Base-by-base conservation (phyloP, 2,888 invertebrate genomes). In the Oxyscelio sp. region DNA sequence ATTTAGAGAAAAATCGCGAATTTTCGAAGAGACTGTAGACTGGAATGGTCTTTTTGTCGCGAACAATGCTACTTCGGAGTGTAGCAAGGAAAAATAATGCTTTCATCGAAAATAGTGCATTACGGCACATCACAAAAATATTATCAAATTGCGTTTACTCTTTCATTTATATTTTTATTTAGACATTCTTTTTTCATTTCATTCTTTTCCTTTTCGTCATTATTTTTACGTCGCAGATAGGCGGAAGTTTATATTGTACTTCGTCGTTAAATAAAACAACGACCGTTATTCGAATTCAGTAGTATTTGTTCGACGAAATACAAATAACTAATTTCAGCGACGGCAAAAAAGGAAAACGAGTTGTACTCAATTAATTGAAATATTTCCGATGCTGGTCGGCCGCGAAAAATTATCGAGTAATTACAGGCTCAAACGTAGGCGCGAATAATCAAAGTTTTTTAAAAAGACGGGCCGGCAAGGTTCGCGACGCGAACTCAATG, bases 1-100 rank as follows among this genome's bases (percentile, higher is more conserved):
- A 85, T 85, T 85, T 85, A 80, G 77, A 85, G 84, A 80, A 83
- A 84, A 84, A 84, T 84, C 84, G 84, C 79, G 80, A 84, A 56
- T 84, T 80, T 84, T 84, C 80, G 75, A 80, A 50, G 84, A 75
- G 75, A 79, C 79, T 77, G 68, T 15, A 78, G 83, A 73, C 73
- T 56, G 73, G 68, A 74, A 84, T 73, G 71, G 80, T 84, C 84
- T 84, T 84, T 80, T 84, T 84, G 84, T 80, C 80, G 75, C 73
- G 80, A 84, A 84, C 80, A 84, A 84, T 84, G 84, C 84, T 84
- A 80, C 84, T 80, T 54, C 80, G 50, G 45, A 77, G 61, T 50
- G 38, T 48, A 45, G 50, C 68, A 22, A 50, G 75, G 83, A 79
- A 75, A 83, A 83, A 79, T 79, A 83, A 79, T 79, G 79, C 83